phyloP scores from a whole-genome alignment of 2,113 vertebrate genomes.

The Oreocharis arfaki region DNA sequence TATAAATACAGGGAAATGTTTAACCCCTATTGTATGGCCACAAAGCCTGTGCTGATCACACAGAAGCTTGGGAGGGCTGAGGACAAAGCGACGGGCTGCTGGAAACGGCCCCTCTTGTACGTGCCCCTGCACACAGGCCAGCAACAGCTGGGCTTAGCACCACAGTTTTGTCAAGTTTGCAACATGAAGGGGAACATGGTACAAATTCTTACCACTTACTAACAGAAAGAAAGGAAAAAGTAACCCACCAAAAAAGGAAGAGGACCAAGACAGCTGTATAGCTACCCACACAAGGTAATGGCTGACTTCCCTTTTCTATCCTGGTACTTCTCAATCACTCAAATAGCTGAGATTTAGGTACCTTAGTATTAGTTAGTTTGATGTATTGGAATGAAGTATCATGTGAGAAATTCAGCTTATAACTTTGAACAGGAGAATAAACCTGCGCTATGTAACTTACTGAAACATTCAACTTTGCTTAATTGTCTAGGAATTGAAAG shows the following conservation, averaged over 20 bases:
- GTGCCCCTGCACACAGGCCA: constrained; percentile 38
- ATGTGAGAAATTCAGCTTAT: background rate
- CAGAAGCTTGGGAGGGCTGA: constrained; percentile 70
- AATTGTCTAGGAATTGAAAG: background rate
- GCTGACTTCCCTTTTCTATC: background rate
- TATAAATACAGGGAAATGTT: constrained; percentile 83
- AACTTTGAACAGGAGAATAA: background rate
- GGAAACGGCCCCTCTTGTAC: constrained; percentile 45
- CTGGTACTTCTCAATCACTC: background rate
- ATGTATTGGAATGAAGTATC: background rate
- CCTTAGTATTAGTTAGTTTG: background rate
- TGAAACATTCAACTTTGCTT: background rate
- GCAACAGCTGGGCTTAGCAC: constrained; percentile 28
- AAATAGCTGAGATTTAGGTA: background rate
- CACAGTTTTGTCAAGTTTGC: constrained; percentile 64
- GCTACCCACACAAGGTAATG: constrained; percentile 58
- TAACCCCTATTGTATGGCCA: constrained; percentile 87
- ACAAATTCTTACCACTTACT: constrained; percentile 19
- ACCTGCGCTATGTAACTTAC: background rate
- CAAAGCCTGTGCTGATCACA: constrained; percentile 87
- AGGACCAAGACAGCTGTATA: background rate
- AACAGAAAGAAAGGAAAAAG: background rate
- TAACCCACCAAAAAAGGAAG: background rate
- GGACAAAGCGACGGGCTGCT: constrained; percentile 54
- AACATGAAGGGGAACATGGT: background rate